Evolutionary conservation across 2,113 vertebrate species (phyloP), one percentile per base, ranked within the genome.

Genomic region (Okapia johnstoni): DNA sequence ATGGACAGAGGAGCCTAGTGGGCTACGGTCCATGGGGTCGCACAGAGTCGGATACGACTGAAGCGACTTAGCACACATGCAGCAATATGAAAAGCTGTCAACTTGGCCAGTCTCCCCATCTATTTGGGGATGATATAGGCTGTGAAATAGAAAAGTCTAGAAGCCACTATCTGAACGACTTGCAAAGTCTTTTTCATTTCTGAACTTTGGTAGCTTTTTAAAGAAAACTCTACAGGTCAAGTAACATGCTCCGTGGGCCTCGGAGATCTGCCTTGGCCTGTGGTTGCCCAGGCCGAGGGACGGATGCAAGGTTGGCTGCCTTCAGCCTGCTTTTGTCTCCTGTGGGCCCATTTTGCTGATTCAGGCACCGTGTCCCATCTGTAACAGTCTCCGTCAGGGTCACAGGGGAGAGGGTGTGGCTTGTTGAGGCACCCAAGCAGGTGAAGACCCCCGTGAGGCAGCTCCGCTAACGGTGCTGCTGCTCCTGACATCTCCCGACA

Each of bases 61-160:
- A 21, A 40, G 66, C 2, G 0, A 73, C 66, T 13, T 6, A 40
- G 21, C 19, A 12, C 66, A 73, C 66, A 23, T n/a, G 19, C n/a
- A 40, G 66, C 66, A 40, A 73, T 25, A 12, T 40, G n/a, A 23
- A 80, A 54, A 61, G 33, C 40, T 57, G 19, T 88, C 93, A 58
- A 3, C 57, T 11, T 70, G 33, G 15, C 90, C 21, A 2, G 58
- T 60, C 61, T 76, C 55, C 46, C 33, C n/a, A 36, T 70, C 48
- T 61, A 15, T 86, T 57, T 92, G 63, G 36, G 30, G 96, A 63
- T 16, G 46, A 95, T 10, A n/a, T 1, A 8, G 61, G 46, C 85
- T 84, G 66, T 88, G 76, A 87, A 87, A 40, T 61, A 7, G 79
- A 25, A 46, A 80, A 96, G 57, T 90, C 52, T 87, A 61, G 88